phyloP scores from a whole-genome alignment of 2,113 vertebrate genomes.

The Lophura nycthemera region DNA sequence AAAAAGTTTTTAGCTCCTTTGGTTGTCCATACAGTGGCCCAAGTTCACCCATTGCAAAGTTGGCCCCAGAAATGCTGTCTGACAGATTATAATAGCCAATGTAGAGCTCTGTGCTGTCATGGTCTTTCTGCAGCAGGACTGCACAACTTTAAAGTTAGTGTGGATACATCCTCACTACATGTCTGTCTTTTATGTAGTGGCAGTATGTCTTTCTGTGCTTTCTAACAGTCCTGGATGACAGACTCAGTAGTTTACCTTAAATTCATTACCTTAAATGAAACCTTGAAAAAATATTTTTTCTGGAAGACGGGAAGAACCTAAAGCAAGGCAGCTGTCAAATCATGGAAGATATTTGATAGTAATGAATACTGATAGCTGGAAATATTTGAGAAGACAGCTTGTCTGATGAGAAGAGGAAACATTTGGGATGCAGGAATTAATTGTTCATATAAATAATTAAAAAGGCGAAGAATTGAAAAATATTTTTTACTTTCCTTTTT shows the following conservation, averaged over 20 bases:
- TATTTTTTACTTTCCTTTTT: rapidly evolving
- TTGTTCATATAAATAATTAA: not conserved
- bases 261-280: not conserved
- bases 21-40: rapidly evolving
- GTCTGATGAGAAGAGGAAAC: not conserved
- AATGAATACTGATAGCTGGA: not conserved
- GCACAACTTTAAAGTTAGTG: not conserved
- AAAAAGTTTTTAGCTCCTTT: not conserved
- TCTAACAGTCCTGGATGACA: not conserved
- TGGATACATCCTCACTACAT: not conserved
- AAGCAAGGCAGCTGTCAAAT: not conserved
- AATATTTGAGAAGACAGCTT: not conserved
- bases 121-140: not conserved
- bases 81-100: not conserved
- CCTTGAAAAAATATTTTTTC: not conserved
- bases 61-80: not conserved
- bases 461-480: not conserved
- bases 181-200: not conserved
- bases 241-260: not conserved
- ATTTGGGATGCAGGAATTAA: not conserved
- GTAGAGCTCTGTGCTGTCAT: not conserved
- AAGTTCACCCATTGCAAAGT: not conserved
- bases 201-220: not conserved
- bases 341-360: not conserved
- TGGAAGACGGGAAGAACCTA: not conserved